Percentiles rank a stretch among this genome's conserved stretches.
Conservation (phyloP, 2,113 vertebrate species). For the Fulmarus glacialis region DNA sequence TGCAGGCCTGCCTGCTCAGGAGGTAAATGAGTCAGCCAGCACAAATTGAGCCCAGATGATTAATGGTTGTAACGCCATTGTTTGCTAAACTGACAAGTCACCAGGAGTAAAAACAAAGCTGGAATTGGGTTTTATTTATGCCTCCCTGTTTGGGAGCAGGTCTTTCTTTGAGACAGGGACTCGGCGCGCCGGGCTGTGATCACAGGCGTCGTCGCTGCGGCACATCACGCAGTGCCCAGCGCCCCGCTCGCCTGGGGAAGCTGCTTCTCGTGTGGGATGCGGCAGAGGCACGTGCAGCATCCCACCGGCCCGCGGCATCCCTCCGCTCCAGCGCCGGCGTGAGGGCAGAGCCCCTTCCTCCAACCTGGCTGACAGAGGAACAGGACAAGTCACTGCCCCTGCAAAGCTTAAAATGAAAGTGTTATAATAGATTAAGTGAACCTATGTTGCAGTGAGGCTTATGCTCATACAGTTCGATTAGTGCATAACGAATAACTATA, state of each 20-base stretch:
- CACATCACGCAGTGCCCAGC: background rate
- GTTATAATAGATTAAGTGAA: background rate
- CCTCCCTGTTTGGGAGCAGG: background rate
- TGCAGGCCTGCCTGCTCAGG: background rate
- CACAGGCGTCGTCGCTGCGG: rapidly evolving
- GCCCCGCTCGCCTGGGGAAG: rapidly evolving
- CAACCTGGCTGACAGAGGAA: rapidly evolving
- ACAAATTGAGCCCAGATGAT: background rate
- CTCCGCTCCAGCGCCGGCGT: rapidly evolving
- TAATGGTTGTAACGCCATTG: background rate
- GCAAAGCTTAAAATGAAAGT: background rate
- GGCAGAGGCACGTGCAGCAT: background rate
- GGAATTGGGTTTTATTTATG: background rate
- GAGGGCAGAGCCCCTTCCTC: background rate
- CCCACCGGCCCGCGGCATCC: background rate
- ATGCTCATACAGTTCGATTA: background rate
- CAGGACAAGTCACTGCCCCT: background rate
- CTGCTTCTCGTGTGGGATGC: background rate
- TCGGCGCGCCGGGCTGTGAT: rapidly evolving
- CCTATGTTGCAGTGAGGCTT: background rate
- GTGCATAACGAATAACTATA: background rate
- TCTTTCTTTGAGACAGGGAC: background rate
- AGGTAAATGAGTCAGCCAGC: background rate
- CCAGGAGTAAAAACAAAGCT: background rate
- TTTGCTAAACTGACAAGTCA: constrained; percentile 20